Evolutionary conservation across 2,888 invertebrate genomes (phyloP).

Genomic region (Eumacrocentrus americanus): DNA sequence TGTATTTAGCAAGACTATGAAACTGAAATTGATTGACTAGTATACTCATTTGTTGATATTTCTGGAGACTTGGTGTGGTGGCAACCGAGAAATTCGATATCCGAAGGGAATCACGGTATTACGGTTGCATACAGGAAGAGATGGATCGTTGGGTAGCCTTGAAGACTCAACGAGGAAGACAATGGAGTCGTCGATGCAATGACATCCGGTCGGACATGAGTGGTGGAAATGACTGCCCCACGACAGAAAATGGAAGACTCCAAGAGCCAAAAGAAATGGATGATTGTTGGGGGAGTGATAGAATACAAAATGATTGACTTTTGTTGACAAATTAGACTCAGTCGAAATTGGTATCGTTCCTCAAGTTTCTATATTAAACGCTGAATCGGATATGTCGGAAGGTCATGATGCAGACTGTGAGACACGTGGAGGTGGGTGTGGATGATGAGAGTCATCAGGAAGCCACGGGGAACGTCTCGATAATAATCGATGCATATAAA

Average conservation of each 20-base stretch:
- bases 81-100: constrained; percentile 27
- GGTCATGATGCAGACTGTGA: constrained; percentile 27
- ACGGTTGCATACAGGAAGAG: constrained; percentile 36
- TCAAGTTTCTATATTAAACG: constrained; percentile 29
- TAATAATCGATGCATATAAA: not conserved
- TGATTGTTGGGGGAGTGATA: too few species aligned
- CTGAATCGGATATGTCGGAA: constrained; percentile 29
- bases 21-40: too few species aligned
- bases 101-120: constrained; percentile 17
- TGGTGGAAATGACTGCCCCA: constrained; percentile 6
- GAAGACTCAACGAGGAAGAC: constrained; percentile 32
- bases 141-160: constrained; percentile 42
- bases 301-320: not conserved
- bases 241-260: too few species aligned
- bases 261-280: too few species aligned
- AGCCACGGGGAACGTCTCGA: not conserved
- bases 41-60: not conserved
- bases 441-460: not conserved
- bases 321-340: constrained; percentile 1
- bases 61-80: constrained; percentile 4
- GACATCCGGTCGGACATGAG: constrained; percentile 36
- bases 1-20: too few species aligned
- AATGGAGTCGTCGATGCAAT: constrained; percentile 42
- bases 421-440: constrained; percentile 24
- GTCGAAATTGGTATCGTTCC: constrained; percentile 31